Percentiles rank a stretch among this genome's conserved stretches.
phyloP scores from a whole-genome alignment of 2,888 invertebrate species.

The Megastigmus dorsalis region DNA sequence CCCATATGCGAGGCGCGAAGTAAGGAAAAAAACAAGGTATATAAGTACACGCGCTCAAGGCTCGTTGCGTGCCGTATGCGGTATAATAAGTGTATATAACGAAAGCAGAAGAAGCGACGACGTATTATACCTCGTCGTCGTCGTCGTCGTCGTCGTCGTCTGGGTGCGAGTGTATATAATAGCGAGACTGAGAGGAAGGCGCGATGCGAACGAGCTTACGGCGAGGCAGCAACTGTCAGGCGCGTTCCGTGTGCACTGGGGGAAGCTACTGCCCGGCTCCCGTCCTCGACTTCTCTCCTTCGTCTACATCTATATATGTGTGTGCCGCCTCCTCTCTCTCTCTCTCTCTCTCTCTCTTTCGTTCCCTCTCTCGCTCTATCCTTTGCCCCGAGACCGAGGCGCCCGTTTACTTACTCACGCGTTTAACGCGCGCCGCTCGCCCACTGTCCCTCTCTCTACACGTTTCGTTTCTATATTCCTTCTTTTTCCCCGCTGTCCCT shows the following conservation, averaged over 20 bases:
- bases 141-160: not conserved
- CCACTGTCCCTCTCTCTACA: not conserved
- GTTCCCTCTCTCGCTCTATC: not conserved
- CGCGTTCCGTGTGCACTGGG: no score
- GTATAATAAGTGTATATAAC: no score
- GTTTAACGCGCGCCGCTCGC: not conserved
- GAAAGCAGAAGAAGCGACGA: no score
- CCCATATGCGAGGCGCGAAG: no score
- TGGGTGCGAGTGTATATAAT: not conserved
- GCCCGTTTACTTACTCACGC: not conserved
- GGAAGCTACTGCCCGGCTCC: constrained; percentile 59
- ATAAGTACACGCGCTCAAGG: no score
- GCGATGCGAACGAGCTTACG: constrained; percentile 62
- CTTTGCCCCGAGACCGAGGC: no score
- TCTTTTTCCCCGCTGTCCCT: not conserved
- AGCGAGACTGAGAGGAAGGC: no score
- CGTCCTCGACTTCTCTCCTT: not conserved
- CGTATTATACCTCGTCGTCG: no score
- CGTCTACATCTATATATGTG: not conserved
- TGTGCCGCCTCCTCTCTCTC: not conserved
- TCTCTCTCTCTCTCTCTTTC: constrained; percentile 21
- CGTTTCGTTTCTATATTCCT: not conserved
- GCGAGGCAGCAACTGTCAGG: constrained; percentile 63
- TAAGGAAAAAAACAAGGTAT: no score
- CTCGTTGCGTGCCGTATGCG: no score